Base-by-base conservation (phyloP, 2,888 invertebrate species). In the Cheilosia vernalis region DNA sequence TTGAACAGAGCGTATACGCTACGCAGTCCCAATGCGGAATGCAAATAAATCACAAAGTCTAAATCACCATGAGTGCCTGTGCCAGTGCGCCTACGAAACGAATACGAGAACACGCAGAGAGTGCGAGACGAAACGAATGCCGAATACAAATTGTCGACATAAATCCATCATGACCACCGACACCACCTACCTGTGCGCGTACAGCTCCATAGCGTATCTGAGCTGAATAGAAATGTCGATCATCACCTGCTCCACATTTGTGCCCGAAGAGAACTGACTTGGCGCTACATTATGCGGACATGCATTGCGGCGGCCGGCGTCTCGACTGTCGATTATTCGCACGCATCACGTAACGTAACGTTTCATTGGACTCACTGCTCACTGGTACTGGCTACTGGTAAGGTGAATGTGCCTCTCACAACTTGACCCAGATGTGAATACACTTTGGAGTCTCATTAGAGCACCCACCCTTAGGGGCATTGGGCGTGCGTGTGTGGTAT, bases 271-370 rank as follows among this genome's bases (percentile, higher is more conserved):
- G 78, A 67, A 73, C 61, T 55, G 74, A 30, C 33, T 37, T 37
- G 81, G 85, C 76, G 85, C 81, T 85, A 72, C 70, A 61, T 64
- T 37, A 53, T 76, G 24, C 69, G 74, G 63, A 66, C 73, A 81
- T 80, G 74, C 66, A 80, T 61, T 76, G 66, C 60, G 53, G 53
- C 66, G 64, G 30, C 30, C 60, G 56, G 19, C 37, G 63, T 51
- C 33, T 58, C 72, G 60, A 24, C 51, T 21, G 53, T 42, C 66
- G 70, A 81, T 72, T 85, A 85, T 77, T 81, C 66, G 85, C 85
- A 85, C 85, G 85, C 85, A 85, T 81, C 85, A 85, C 85, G 85
- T 85, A 85, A 85, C 85, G 85, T 85, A 85, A 85, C 81, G 85
- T 85, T 81, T 76, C 70, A 85, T 81, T 85, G 77, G 85, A 37